These are phyloP conservation scores for Scaptomyza montana DNA, from an alignment of 1,140 invertebrate genomes.

Conservation along the genomic window DNA sequence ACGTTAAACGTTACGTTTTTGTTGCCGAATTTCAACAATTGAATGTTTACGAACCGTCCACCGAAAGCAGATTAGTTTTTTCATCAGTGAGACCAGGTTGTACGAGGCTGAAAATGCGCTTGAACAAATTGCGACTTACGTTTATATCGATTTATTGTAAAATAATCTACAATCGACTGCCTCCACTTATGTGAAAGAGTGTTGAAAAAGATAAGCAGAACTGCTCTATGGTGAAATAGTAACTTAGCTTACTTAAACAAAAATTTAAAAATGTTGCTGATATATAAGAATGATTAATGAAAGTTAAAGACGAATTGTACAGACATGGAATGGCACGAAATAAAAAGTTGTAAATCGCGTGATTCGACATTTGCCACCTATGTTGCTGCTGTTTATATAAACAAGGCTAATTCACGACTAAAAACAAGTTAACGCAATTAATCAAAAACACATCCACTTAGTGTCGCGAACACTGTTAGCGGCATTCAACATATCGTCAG, in stretches of 20 bases:
- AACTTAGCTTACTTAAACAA: background rate
- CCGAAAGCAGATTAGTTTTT: constrained; percentile 39
- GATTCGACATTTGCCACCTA: background rate
- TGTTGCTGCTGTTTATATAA: constrained; percentile 46
- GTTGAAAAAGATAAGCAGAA: background rate
- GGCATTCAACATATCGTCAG: constrained; percentile 57
- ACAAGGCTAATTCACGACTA: constrained; percentile 47
- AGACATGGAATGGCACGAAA: background rate
- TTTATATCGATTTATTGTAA: background rate
- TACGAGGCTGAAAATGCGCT: background rate
- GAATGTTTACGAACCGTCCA: constrained; percentile 44
- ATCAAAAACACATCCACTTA: constrained; percentile 54
- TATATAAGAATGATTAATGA: constrained; percentile 7
- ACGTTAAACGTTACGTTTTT: constrained; percentile 52
- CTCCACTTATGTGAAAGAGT: background rate
- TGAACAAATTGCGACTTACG: background rate
- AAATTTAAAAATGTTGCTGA: background rate
- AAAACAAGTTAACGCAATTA: constrained; percentile 70
- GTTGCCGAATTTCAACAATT: constrained; percentile 57
- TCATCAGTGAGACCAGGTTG: constrained; percentile 23
- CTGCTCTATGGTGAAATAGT: background rate
- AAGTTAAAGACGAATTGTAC: constrained; percentile 1
- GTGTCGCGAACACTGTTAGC: constrained; percentile 49
- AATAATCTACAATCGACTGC: background rate
- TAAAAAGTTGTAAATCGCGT: constrained; percentile 46